phyloP scores from a whole-genome alignment of 2,888 invertebrate species.

The Siphonodentalium dalli region DNA sequence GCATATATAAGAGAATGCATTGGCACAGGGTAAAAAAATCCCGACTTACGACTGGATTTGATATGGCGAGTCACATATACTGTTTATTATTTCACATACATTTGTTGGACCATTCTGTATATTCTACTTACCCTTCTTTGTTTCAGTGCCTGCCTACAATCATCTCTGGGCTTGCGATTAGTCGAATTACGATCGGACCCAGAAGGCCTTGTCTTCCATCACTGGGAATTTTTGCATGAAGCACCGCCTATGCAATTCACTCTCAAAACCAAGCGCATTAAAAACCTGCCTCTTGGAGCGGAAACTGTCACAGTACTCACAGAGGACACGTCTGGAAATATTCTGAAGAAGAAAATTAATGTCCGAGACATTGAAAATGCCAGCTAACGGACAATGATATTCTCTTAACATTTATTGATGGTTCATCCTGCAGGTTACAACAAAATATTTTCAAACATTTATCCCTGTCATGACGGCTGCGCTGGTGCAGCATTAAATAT shows the following conservation, averaged over 20 bases:
- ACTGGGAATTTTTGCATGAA: constrained; percentile 60
- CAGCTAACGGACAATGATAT: too few species aligned
- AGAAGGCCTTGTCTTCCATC: constrained; percentile 59
- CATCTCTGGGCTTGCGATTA: constrained; percentile 50
- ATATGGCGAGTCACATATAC: too few species aligned
- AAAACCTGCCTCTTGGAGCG: constrained; percentile 40
- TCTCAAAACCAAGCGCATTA: constrained; percentile 42
- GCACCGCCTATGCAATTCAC: constrained; percentile 51
- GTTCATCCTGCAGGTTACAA: too few species aligned
- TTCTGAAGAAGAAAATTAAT: constrained; percentile 53
- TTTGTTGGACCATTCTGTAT: neutral
- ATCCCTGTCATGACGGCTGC: too few species aligned
- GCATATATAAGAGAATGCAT: too few species aligned
- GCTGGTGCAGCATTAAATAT: too few species aligned
- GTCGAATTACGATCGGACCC: constrained; percentile 58
- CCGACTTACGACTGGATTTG: too few species aligned
- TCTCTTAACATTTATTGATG: too few species aligned
- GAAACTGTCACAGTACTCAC: constrained; percentile 47
- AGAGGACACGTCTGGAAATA: constrained; percentile 57
- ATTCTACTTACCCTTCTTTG: neutral
- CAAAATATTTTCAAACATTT: too few species aligned
- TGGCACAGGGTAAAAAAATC: too few species aligned
- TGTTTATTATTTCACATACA: neutral
- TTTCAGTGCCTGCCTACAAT: constrained; percentile 38
- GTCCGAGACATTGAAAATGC: constrained; percentile 43